These are phyloP conservation scores for Hemiprocne comata DNA, from an alignment of 2,113 vertebrate genomes.

Conservation along the genomic window DNA sequence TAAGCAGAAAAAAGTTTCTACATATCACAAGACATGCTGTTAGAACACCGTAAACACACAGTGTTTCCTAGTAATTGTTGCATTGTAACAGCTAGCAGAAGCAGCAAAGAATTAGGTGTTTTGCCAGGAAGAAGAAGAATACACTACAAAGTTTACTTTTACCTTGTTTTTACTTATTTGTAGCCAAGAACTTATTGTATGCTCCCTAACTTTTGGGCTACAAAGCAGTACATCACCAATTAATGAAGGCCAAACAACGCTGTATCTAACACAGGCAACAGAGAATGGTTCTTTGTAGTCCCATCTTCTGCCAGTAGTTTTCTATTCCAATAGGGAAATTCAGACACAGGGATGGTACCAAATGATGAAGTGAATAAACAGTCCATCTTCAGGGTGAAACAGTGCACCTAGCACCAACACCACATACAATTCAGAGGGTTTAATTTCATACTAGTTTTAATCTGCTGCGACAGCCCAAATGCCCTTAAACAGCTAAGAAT, in stretches of 20 bases:
- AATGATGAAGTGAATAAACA: accelerated
- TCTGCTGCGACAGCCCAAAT: background rate
- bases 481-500: background rate
- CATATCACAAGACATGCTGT: background rate
- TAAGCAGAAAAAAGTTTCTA: background rate
- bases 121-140: background rate
- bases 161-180: background rate
- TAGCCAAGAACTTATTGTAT: background rate
- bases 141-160: background rate
- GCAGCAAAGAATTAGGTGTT: background rate
- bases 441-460: background rate
- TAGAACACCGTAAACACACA: accelerated
- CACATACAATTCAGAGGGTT: background rate
- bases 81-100: background rate
- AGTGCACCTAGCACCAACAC: background rate
- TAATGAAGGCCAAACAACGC: background rate
- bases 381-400: background rate
- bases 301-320: background rate
- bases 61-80: background rate
- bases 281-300: background rate
- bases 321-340: background rate
- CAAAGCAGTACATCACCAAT: background rate
- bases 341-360: background rate
- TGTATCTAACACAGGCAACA: background rate
- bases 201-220: background rate